A percentile compares a stretch with the other conserved stretches of the same genome.
These are phyloP conservation scores for Vulpes lagopus DNA, from an alignment of 2,113 vertebrate species.

Conservation along the genomic window DNA sequence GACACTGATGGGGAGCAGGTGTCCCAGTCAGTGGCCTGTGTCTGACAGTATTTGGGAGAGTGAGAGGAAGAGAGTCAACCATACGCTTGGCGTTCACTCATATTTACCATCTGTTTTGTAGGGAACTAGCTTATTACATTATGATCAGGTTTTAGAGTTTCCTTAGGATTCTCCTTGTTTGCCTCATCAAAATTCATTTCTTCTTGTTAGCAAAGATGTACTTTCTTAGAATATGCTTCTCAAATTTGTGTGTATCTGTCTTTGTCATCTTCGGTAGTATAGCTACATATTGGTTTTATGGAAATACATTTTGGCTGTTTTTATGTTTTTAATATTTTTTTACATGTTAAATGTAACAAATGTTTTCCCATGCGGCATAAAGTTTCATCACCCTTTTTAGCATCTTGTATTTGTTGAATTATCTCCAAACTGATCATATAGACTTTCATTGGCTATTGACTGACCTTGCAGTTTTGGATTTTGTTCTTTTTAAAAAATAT, in stretches of 20 bases:
- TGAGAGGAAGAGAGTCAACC: rapidly evolving
- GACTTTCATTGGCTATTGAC: not conserved
- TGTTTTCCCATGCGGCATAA: not conserved
- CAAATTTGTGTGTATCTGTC: not conserved
- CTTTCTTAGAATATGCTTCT: not conserved
- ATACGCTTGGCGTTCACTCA: rapidly evolving
- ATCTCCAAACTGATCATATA: not conserved
- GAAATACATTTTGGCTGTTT: not conserved
- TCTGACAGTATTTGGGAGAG: not conserved
- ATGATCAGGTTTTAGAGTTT: rapidly evolving
- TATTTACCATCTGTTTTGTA: rapidly evolving
- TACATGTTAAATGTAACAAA: not conserved
- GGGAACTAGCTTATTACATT: rapidly evolving
- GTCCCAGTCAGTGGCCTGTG: rapidly evolving
- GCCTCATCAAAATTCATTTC: rapidly evolving
- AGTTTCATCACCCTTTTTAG: not conserved
- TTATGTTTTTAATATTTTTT: not conserved
- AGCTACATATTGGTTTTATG: not conserved
- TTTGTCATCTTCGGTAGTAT: not conserved
- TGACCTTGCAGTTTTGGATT: not conserved
- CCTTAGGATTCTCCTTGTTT: rapidly evolving
- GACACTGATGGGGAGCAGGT: too few relatives aligned
- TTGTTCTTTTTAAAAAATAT: not conserved
- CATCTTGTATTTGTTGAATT: not conserved
- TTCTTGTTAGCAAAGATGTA: not conserved